Conservation (phyloP, 2,797 vertebrate species). For the Rhinella marina region DNA sequence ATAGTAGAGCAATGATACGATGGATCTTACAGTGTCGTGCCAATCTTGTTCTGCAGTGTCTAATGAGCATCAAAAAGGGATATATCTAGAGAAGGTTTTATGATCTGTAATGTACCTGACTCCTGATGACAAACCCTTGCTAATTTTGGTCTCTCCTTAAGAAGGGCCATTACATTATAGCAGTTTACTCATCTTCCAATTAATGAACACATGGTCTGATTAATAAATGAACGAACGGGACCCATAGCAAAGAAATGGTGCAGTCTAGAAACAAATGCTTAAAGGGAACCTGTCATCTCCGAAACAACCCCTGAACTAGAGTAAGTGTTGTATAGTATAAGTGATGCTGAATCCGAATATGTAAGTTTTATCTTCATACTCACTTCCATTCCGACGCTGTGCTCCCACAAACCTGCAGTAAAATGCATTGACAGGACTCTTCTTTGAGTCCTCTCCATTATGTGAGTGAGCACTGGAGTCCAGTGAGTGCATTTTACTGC, state of each 20-base stretch:
- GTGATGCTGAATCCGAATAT: too few relatives aligned
- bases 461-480: too few relatives aligned
- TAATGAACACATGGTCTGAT: slow-evolving; percentile 37
- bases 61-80: neutral
- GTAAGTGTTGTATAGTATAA: too few relatives aligned
- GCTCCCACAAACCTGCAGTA: too few relatives aligned
- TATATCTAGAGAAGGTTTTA: neutral
- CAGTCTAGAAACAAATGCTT: slow-evolving; percentile 22
- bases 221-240: slow-evolving; percentile 44
- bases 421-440: too few relatives aligned
- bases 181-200: slow-evolving; percentile 22
- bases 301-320: too few relatives aligned
- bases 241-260: neutral
- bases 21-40: neutral
- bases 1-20: neutral
- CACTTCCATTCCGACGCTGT: too few relatives aligned
- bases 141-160: neutral
- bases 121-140: neutral
- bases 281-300: too few relatives aligned
- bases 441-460: too few relatives aligned
- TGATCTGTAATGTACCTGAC: slow-evolving; percentile 13
- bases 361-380: too few relatives aligned
- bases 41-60: neutral
- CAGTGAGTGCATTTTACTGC: too few relatives aligned
- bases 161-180: slow-evolving; percentile 10